These are phyloP conservation scores for Tokudaia tokunoshimensis DNA, from an alignment of 2,797 vertebrate genomes.

Conservation along the genomic window DNA sequence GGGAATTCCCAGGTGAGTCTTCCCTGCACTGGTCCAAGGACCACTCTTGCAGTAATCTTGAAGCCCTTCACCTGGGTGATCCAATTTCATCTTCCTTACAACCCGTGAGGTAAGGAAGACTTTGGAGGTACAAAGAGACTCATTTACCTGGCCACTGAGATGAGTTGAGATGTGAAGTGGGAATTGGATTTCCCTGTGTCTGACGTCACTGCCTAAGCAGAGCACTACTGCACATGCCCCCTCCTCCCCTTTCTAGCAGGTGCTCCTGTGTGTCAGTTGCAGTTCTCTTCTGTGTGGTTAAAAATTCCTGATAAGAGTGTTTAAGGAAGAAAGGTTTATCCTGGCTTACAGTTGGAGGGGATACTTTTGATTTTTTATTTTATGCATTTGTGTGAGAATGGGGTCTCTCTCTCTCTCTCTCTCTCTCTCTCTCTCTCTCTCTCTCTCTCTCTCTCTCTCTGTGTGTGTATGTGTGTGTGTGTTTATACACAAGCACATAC, in stretches of 20 bases:
- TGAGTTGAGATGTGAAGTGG: neutral
- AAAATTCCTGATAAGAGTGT: neutral
- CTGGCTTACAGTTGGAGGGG: neutral
- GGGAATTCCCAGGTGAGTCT: neutral
- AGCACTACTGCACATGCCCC: neutral
- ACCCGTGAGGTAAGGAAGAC: neutral
- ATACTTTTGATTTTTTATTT: too few species aligned
- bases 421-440: neutral
- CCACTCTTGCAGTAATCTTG: neutral
- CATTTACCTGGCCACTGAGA: too few species aligned
- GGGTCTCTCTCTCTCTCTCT: neutral
- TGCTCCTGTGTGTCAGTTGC: neutral
- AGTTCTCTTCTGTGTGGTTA: neutral
- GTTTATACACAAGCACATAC: neutral
- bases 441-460: neutral
- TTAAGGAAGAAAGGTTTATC: neutral
- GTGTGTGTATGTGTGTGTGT: neutral
- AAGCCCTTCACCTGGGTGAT: neutral
- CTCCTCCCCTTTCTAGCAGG: neutral
- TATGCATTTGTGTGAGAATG: neutral
- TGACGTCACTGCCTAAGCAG: neutral
- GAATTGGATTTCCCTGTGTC: neutral
- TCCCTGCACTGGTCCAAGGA: rapidly evolving
- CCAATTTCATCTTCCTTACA: neutral
- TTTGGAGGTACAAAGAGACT: neutral